A percentile compares a stretch with the other conserved stretches of the same genome.
phyloP scores from a whole-genome alignment of 2,888 invertebrate genomes.

The Prosapia bicincta region DNA sequence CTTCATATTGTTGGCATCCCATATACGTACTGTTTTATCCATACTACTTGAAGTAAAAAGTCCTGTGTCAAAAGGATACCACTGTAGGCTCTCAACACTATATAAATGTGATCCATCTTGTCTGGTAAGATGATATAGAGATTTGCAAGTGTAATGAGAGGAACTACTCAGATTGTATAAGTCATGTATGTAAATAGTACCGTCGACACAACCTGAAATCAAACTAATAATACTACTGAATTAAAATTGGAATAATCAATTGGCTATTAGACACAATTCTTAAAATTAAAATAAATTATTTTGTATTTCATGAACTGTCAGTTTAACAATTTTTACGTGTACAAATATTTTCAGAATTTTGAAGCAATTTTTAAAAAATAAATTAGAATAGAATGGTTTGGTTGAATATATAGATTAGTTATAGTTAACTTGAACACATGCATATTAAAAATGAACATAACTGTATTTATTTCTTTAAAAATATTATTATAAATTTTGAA shows the following conservation, averaged over 20 bases:
- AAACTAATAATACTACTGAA: conserved; percentile 12
- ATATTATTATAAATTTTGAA: too few relatives aligned
- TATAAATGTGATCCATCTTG: conserved; percentile 8
- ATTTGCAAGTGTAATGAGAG: conserved; percentile 14
- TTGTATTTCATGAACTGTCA: too few relatives aligned
- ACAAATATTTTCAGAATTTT: too few relatives aligned
- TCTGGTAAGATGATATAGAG: conserved; percentile 17
- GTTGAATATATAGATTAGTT: too few relatives aligned
- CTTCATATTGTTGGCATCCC: conserved; percentile 26
- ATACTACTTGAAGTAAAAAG: conserved; percentile 26
- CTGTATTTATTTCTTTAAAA: too few relatives aligned
- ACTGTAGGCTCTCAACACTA: conserved; percentile 28
- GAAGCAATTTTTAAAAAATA: too few relatives aligned
- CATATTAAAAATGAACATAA: too few relatives aligned
- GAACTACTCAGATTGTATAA: conserved; percentile 19
- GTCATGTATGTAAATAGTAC: conserved; percentile 25
- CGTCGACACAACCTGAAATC: conserved; percentile 26
- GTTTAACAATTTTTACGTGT: too few relatives aligned
- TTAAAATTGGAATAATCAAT: background rate
- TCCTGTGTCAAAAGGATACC: conserved; percentile 32
- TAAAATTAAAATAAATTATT: too few relatives aligned
- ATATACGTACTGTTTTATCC: conserved; percentile 24
- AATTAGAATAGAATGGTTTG: too few relatives aligned
- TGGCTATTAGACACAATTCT: too few relatives aligned
- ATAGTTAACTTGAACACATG: too few relatives aligned